Base-by-base conservation (phyloP, 2,113 vertebrate genomes). In the Leptocoma aspasia region DNA sequence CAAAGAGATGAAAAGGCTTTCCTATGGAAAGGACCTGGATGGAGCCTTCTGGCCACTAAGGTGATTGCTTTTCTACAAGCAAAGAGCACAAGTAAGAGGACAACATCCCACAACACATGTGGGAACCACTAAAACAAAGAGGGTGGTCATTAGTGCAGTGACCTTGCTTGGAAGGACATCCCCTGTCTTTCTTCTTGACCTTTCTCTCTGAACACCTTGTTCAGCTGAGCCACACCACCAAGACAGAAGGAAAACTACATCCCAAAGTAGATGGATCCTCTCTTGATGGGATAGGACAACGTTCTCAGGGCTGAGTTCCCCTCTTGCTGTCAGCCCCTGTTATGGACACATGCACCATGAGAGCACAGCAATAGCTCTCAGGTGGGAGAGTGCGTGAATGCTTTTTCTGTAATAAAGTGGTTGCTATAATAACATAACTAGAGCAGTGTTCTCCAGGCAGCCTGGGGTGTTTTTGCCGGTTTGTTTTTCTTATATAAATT, bases 281-380 rank as follows among this genome's bases (percentile, higher is more conserved):
- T 42, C 20, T 42, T 56, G 33, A 21, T 6, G 2, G 35, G 49
- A 18, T 28, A 28, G 52, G 33, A n/a, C 22, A 9, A 8, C 10
- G 4, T 77, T 37, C 31, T 39, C 0, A 2, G 81, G 39, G 28
- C n/a, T 22, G 7, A 7, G 2, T 26, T 33, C 14, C 22, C 13
- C 0, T 0, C 19, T 64, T 53, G 37, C 44, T 78, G 28, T 14
- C 69, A 60, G 49, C 14, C 37, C 16, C 33, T 31, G 9, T 39
- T 56, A 14, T 0, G 0, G 54, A 20, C n/a, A 21, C 0, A 0
- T 35, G 60, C 60, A 37, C n/a, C 24, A 6, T 0, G 39, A 41
- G 22, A 86, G 14, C 0, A 0, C 8, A 18, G 75, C 5, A 6
- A 37, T 13, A 73, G 77, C 50, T 85, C 73, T 75, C 3, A 0